Base-by-base conservation (phyloP, 2,888 invertebrate species). In the Candidula unifasciata region DNA sequence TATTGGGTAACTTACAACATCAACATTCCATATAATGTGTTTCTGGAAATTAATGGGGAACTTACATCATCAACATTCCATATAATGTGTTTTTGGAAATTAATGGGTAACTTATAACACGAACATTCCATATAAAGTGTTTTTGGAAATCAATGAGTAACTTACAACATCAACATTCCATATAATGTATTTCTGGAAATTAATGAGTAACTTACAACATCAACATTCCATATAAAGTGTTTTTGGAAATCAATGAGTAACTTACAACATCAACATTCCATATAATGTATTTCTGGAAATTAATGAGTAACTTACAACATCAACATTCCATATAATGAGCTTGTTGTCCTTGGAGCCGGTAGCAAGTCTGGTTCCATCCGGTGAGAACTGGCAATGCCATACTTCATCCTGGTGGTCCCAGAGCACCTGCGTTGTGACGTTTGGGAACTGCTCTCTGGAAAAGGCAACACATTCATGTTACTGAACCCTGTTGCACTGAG, bases 381-480 rank as follows among this genome's bases (percentile, higher is more conserved):
- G 98, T 60, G 99, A 98, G 95, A 99, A 99, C 94, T 97, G 96
- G 94, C 98, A 98, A 94, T 97, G 98, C 99, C 98, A 99, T 86
- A 99, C 98, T 95, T 99, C 99, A 94, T 99, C 99, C 94, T 97
- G 97, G 94, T 99, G 99, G 93, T 99, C 98, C 81, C 91, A 93
- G 57, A 94, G 89, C 76, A 92, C 90, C 87, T 97, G 95, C 33
- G 96, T 95, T 86, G 97, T 96, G 94, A 96, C 96, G 92, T 96
- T 96, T 71, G 98, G 98, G 95, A 98, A 97, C 91, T 96, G 95
- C 92, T 97, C 97, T 91, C 97, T 96, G 89, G 52, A 90, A 90
- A 21, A 82, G 27, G 52, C n/a, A 10, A 66, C 57, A 69, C 0
- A 64, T 21, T 18, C 5, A 24, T 60, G 21, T 60, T 24, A 60